Base-by-base conservation (phyloP, 2,113 vertebrate species). In the Turdus rufiventris region DNA sequence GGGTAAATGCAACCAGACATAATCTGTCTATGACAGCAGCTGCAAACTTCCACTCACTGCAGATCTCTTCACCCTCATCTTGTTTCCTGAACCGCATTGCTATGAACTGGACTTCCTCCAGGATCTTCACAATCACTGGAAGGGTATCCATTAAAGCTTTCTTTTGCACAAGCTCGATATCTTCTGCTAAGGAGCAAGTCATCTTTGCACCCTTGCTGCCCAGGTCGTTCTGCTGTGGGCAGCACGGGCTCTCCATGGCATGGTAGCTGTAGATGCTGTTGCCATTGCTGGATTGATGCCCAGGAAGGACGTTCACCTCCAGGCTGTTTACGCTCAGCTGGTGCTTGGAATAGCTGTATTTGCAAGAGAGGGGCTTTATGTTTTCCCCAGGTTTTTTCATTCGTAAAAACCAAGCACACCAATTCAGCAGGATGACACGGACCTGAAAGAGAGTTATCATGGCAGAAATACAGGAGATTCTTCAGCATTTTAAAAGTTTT, bases 41-140 rank as follows among this genome's bases (percentile, higher is more conserved):
- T 1, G 98, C 99, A 70, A 99, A 99, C 95, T 99, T 99, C 98
- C 98, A 99, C 88, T 99, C 98, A 40, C 98, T 98, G 94, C 98
- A 98, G 91, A 99, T 94, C 13, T 98, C 98, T 91, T 98, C 98
- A 5, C 97, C 98, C 78, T 98, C 98, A 4, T 99, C 98, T 88
- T 98, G 98, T 34, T 98, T 98, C 40, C 98, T 97, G 95, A 99
- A 99, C 45, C 98, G 98, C 83, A 88, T 97, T 1, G 98, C 98
- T 43, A 99, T 98, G 96, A 98, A 99, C 75, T 98, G 98, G 77
- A 99, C 98, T 93, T 99, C 98, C 43, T 98, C 98, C 95, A 99
- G 93, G 92, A 99, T 99, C 86, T 96, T 97, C 75, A 97, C 85
- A 15, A 99, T 98, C 85, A 98, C 98, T 0, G 98, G 98, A 31